A percentile compares a stretch with the other conserved stretches of the same genome.
Conservation (phyloP, 2,797 vertebrate genomes). For the Lagorchestes hirsutus region DNA sequence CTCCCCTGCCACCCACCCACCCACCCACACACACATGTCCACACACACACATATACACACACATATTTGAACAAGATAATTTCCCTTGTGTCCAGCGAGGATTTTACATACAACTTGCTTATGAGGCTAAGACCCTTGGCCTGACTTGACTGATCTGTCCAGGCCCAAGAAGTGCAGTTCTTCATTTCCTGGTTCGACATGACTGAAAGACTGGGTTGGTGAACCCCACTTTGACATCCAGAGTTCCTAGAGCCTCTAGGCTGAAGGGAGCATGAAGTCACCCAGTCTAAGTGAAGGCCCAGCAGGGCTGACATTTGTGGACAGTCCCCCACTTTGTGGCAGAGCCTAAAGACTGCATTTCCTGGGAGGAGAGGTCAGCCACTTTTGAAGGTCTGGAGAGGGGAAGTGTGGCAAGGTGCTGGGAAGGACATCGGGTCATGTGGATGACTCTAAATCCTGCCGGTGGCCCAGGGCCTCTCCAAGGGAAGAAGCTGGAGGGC, state of each 20-base stretch:
- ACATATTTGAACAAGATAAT: conserved; percentile 12
- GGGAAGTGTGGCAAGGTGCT: conserved; percentile 22
- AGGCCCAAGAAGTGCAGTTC: conserved; percentile 54
- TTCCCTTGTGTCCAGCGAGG: conserved; percentile 17
- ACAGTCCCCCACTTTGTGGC: conserved; percentile 25
- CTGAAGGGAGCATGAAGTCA: not conserved
- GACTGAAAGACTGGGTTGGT: not conserved
- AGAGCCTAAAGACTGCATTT: not conserved
- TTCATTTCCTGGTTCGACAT: not conserved
- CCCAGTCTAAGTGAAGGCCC: not conserved
- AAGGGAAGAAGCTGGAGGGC: not conserved
- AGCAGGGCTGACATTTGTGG: conserved; percentile 31
- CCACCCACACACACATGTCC: not conserved
- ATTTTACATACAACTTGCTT: not conserved
- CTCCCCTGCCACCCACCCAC: no score
- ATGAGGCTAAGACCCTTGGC: not conserved
- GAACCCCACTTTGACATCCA: not conserved
- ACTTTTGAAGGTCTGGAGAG: not conserved
- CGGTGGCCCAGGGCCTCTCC: not conserved
- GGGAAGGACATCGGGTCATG: not conserved
- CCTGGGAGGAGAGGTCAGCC: not conserved
- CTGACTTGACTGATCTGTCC: not conserved
- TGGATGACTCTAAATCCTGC: conserved; percentile 13
- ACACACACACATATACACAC: no score
- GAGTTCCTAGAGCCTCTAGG: not conserved